Evolutionary conservation across 2,113 vertebrate species (phyloP).

Genomic region (Theristicus caerulescens): DNA sequence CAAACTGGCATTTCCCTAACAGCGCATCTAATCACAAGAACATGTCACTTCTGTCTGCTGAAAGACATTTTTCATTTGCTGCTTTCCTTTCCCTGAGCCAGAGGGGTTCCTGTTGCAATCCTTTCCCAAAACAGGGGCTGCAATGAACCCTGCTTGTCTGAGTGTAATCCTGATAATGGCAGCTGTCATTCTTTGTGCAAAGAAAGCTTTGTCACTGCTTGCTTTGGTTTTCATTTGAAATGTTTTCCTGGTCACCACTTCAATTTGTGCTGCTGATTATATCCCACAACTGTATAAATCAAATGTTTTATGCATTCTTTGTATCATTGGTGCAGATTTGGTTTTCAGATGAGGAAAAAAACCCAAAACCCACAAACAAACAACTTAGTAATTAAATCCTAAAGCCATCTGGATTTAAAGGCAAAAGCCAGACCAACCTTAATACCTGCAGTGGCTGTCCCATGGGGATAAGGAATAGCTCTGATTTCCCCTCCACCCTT

Average conservation of each 20-base stretch:
- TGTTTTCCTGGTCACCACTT: not conserved
- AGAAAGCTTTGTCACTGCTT: not conserved
- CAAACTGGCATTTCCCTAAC: not conserved
- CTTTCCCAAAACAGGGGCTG: not conserved
- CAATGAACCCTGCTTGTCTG: not conserved
- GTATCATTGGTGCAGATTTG: not conserved
- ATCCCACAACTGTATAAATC: not conserved
- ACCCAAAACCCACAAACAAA: not conserved
- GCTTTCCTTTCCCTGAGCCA: not conserved
- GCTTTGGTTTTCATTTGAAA: not conserved
- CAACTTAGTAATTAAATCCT: not conserved
- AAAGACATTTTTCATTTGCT: not conserved
- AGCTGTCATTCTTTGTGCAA: not conserved
- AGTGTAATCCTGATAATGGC: not conserved
- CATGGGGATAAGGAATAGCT: not conserved
- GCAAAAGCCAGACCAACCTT: not conserved
- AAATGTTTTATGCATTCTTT: not conserved
- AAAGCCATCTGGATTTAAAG: constrained; percentile 35
- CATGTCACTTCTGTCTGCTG: not conserved
- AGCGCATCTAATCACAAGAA: not conserved
- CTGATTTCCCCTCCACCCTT: constrained; percentile 41
- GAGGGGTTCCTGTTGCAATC: not conserved
- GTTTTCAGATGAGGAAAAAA: not conserved
- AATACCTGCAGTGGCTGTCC: not conserved
- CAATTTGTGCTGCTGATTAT: not conserved